Evolutionary conservation across 2,797 vertebrate species (phyloP), one percentile per base, ranked within the genome.

Genomic region (Acanthurus lineatus): DNA sequence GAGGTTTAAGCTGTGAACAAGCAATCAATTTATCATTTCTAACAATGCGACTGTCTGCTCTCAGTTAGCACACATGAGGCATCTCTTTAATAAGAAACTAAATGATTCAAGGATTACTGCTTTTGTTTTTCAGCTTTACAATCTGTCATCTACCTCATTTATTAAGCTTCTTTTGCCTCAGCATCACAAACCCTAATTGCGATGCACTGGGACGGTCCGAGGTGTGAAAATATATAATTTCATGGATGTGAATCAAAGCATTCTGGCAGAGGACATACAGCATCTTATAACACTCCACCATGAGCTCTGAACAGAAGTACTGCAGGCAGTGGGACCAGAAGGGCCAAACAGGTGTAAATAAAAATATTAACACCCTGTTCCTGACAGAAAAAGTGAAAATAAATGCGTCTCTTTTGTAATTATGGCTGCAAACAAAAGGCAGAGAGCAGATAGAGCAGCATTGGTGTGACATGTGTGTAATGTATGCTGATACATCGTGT

Each of bases 401-500:
- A 20, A 65, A 69, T 6, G 9, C 32, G 42, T 9, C 16, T 65
- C 16, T 38, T 69, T 70, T 22, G 49, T 10, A 0, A 49, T 7
- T 53, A 63, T 40, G 42, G 62, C 6, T 59, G 48, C 40, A 78
- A 81, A 86, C 64, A 82, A 77, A 78, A 81, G 56, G 14, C 61
- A 25, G 10, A 15, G 68, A 56, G 69, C 68, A 45, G 51, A 76
- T 40, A 64, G 78, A 86, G 57, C 62, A 32, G 66, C 32, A 38
- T 73, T 56, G 78, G 45, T 81, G 85, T 79, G 86, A 69, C 79
- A 76, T 86, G 87, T 91, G 84, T 73, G 79, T 90, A 85, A 92
- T 90, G 88, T 91, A 91, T 93, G 92, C 91, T 90, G 90, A 90
- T 92, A 86, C 91, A 91, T 91, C 80, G 68, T 86, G 86, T 89